These are phyloP conservation scores for Stegodyphus dumicola DNA, from an alignment of 1,140 invertebrate species.

Conservation along the genomic window DNA sequence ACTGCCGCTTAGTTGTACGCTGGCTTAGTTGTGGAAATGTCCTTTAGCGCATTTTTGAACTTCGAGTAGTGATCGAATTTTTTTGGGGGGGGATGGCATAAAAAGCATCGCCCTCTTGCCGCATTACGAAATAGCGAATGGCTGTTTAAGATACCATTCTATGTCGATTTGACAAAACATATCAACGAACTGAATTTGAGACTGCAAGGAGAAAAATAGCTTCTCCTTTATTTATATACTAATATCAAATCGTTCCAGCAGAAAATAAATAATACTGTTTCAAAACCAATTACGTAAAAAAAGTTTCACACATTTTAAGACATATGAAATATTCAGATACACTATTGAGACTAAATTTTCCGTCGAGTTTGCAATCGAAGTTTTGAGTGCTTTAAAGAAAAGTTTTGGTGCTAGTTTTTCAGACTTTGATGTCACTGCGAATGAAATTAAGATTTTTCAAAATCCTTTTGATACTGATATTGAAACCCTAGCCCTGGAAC, in stretches of 20 bases:
- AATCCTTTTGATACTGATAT: not conserved
- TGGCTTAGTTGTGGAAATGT: not conserved
- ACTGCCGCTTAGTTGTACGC: not conserved
- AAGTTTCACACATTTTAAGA: not conserved
- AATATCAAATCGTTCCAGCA: slow-evolving; percentile 1
- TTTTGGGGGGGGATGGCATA: no score
- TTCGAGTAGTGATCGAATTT: not conserved
- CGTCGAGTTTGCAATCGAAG: not conserved
- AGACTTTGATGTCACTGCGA: slow-evolving; percentile 8
- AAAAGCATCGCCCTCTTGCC: not conserved
- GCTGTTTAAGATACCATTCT: not conserved
- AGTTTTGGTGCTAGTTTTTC: slow-evolving; percentile 5
- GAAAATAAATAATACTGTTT: not conserved
- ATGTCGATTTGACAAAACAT: slow-evolving; percentile 1
- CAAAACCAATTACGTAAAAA: slow-evolving; percentile 7
- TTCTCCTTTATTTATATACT: slow-evolving; percentile 32
- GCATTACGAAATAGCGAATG: slow-evolving; percentile 18
- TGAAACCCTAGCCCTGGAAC: not conserved
- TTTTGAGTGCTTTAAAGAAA: not conserved
- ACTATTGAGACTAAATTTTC: no score
- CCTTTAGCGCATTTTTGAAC: not conserved
- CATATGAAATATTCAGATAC: not conserved
- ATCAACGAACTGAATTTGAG: not conserved
- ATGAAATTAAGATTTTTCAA: slow-evolving; percentile 18
- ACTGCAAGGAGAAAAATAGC: slow-evolving; percentile 15